Evolutionary conservation across 2,797 vertebrate genomes (phyloP).

Genomic region (Sciaenops ocellatus): DNA sequence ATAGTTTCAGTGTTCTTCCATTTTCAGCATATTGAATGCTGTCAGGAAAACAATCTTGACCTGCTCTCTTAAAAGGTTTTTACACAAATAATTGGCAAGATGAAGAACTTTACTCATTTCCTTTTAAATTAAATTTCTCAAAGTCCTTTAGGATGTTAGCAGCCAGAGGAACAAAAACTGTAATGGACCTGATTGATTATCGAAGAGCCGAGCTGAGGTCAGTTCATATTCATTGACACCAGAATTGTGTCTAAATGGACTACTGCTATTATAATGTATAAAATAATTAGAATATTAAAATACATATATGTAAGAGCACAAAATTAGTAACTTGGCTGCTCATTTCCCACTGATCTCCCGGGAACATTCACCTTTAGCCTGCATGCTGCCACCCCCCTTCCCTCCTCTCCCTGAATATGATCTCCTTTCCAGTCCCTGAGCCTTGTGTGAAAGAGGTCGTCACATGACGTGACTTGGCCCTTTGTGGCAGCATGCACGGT

Average conservation of each 20-base stretch:
- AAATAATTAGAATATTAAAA: too few species aligned
- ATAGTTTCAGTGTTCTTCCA: neutral
- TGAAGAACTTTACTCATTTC: neutral
- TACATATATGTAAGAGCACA: too few species aligned
- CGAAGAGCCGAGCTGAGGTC: neutral
- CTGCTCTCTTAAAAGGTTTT: neutral
- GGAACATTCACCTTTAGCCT: slow-evolving; percentile 66
- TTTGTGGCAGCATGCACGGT: slow-evolving; percentile 66
- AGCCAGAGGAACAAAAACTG: neutral
- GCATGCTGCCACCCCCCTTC: slow-evolving; percentile 30
- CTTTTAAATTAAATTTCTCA: neutral
- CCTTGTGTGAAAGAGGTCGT: slow-evolving; percentile 71
- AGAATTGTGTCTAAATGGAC: neutral
- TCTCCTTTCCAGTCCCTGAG: slow-evolving; percentile 68
- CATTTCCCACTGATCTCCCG: slow-evolving; percentile 44
- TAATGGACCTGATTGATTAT: neutral
- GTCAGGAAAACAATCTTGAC: neutral
- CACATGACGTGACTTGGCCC: slow-evolving; percentile 81
- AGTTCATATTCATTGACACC: neutral
- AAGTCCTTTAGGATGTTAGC: neutral
- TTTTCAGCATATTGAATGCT: slow-evolving; percentile 6
- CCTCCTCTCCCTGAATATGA: slow-evolving; percentile 58
- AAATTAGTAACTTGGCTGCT: slow-evolving; percentile 19
- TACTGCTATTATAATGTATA: neutral
- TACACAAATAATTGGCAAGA: neutral